Evolutionary conservation across 2,113 vertebrate species (phyloP).

Genomic region (Origma solitaria): DNA sequence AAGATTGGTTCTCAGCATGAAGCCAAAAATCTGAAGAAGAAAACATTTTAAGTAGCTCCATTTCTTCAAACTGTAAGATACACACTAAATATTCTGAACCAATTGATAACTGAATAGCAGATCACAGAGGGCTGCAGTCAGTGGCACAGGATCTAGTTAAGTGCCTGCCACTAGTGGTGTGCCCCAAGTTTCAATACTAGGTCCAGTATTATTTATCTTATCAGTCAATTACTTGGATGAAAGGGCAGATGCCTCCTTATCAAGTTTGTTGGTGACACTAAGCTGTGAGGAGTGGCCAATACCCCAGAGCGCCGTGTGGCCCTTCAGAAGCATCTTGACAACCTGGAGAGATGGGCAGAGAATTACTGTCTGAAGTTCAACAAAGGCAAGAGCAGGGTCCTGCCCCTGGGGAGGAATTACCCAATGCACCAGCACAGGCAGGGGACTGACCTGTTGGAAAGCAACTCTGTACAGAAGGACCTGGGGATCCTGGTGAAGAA

Average conservation of each 20-base stretch:
- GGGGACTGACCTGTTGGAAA: not conserved
- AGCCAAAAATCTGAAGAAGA: not conserved
- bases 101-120: not conserved
- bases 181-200: not conserved
- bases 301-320: not conserved
- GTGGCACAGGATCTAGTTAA: not conserved
- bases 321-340: not conserved
- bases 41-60: not conserved
- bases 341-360: not conserved
- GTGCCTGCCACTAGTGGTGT: not conserved
- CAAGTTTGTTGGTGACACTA: not conserved
- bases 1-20: not conserved
- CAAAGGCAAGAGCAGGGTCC: not conserved
- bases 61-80: not conserved
- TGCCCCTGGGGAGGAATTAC: not conserved
- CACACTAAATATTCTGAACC: not conserved
- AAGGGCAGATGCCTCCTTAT: rapidly evolving
- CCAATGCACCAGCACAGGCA: not conserved
- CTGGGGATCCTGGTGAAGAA: not conserved
- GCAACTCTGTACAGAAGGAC: not conserved
- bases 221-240: not conserved
- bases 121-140: not conserved
- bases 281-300: not conserved
- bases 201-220: not conserved
- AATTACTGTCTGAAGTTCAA: not conserved